Conservation (phyloP, 2,113 vertebrate species). For the Brachypodius melanocephalos region DNA sequence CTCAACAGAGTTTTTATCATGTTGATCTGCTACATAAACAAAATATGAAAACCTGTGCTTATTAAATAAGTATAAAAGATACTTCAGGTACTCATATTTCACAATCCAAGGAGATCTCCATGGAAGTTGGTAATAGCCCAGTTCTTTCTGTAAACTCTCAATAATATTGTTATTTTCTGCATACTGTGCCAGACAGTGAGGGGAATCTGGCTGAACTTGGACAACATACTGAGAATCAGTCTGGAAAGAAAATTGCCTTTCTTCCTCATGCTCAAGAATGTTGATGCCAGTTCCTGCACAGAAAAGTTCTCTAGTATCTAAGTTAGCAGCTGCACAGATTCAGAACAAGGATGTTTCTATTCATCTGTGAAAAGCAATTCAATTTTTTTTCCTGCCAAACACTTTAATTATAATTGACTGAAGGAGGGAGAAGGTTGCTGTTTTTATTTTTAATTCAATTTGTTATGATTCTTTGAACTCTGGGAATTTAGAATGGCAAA, state of each 20-base stretch:
- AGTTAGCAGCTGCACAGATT: background rate
- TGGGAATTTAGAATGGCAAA: background rate
- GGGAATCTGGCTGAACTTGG: background rate
- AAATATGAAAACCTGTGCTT: background rate
- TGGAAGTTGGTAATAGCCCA: background rate
- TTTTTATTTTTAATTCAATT: background rate
- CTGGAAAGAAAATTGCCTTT: background rate
- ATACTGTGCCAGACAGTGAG: background rate
- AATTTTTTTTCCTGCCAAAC: background rate
- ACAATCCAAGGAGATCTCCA: background rate
- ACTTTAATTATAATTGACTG: background rate
- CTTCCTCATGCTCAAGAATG: background rate
- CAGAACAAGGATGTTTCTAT: background rate
- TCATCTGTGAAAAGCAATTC: background rate
- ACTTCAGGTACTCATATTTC: background rate
- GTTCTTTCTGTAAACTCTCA: background rate
- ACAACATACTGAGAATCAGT: background rate
- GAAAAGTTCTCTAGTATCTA: background rate
- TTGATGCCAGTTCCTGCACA: background rate
- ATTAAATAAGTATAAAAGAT: background rate
- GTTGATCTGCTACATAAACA: background rate
- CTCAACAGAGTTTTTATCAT: background rate
- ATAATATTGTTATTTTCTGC: background rate
- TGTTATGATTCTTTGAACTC: background rate
- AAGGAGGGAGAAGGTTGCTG: fast-evolving